phyloP scores from a whole-genome alignment of 2,113 vertebrate genomes.

The Tauraco erythrolophus region DNA sequence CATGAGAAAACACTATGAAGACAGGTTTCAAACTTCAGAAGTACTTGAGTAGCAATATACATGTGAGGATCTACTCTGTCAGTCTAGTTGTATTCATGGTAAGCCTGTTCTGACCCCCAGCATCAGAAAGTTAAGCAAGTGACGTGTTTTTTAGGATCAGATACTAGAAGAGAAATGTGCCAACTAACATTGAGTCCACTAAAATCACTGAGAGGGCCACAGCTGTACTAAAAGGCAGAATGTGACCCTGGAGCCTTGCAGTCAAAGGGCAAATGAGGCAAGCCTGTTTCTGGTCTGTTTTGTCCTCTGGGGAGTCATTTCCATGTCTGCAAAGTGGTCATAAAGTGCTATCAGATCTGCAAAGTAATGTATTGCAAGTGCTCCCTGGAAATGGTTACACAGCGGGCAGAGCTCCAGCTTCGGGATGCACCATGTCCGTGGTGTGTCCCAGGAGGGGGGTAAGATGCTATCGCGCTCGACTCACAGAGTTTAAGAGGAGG shows the following conservation, averaged over 20 bases:
- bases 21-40: background rate
- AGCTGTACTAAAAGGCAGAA: background rate
- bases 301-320: background rate
- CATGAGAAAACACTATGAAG: background rate
- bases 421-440: background rate
- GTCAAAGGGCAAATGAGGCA: background rate
- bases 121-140: background rate
- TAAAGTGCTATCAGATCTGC: background rate
- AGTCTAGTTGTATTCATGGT: background rate
- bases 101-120: background rate
- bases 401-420: background rate
- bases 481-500: background rate
- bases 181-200: background rate
- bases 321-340: background rate
- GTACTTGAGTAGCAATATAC: background rate
- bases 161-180: background rate
- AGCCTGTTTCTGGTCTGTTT: conserved; percentile 9
- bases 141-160: background rate
- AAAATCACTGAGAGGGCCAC: background rate
- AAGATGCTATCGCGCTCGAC: accelerated
- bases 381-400: background rate
- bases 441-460: background rate
- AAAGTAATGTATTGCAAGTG: background rate
- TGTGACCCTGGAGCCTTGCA: background rate
- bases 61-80: background rate